Conservation (phyloP, 1,140 invertebrate species). For the Drosophila prosaltans region DNA sequence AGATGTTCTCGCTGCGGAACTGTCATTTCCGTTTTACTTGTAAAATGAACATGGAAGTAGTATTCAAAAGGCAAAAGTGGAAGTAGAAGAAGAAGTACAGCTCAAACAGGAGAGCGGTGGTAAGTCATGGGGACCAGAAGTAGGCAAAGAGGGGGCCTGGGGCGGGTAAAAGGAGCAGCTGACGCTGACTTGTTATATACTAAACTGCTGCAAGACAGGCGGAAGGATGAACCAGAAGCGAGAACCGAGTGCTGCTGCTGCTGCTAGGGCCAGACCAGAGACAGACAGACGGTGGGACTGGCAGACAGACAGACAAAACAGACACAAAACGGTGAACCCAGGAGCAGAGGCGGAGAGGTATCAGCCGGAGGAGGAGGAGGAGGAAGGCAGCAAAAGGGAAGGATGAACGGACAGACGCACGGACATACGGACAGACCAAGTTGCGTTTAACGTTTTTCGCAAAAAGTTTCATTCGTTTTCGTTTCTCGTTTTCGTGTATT, state of each 20-base stretch:
- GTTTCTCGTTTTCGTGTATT: conserved; percentile 68
- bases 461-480: conserved; percentile 57
- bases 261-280: conserved; percentile 38
- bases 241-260: conserved; percentile 37
- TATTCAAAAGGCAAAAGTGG: conserved; percentile 78
- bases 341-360: conserved; percentile 22
- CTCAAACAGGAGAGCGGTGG: background rate
- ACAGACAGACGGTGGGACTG: conserved; percentile 45
- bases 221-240: conserved; percentile 73
- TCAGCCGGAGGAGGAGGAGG: conserved; percentile 19
- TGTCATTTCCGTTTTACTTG: conserved; percentile 83
- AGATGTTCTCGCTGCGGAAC: conserved; percentile 80
- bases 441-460: conserved; percentile 80
- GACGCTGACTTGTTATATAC: conserved; percentile 81
- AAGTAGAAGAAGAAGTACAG: conserved; percentile 31
- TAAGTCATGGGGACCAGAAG: background rate
- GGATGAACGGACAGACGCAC: conserved; percentile 42
- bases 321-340: conserved; percentile 30
- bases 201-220: conserved; percentile 69
- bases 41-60: conserved; percentile 82
- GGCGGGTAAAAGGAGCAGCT: conserved; percentile 64
- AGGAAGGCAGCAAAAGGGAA: background rate
- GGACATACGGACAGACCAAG: conserved; percentile 41
- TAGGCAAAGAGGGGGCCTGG: background rate
- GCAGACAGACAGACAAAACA: conserved; percentile 43